Evolutionary conservation across 2,888 invertebrate species (phyloP).

Genomic region (Digitonthophagus gazella): DNA sequence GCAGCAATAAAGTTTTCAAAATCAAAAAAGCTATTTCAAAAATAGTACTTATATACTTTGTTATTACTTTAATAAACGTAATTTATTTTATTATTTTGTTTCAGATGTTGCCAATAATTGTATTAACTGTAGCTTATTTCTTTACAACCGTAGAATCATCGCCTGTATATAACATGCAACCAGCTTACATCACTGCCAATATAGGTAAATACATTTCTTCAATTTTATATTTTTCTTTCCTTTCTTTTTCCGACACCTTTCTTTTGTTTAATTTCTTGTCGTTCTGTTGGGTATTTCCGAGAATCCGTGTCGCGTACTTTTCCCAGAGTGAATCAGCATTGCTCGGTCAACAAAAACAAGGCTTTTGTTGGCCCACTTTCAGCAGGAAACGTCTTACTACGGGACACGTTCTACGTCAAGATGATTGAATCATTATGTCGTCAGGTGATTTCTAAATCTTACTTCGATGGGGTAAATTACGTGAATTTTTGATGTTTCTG

Average conservation of each 20-base stretch:
- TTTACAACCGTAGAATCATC: conserved; percentile 46
- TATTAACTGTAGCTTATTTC: conserved; percentile 45
- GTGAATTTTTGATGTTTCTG: too few relatives aligned
- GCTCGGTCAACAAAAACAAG: not conserved
- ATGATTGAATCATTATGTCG: not conserved
- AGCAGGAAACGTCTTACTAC: not conserved
- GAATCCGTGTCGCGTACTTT: not conserved
- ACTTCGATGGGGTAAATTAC: not conserved
- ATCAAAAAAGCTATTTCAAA: too few relatives aligned
- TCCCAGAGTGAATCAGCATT: not conserved
- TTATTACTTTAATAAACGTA: not conserved
- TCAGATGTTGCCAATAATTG: conserved; percentile 50
- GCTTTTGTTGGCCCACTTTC: not conserved
- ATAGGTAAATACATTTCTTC: conserved; percentile 42
- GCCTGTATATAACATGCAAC: conserved; percentile 52
- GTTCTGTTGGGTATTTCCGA: not conserved
- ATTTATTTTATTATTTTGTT: conserved; percentile 37
- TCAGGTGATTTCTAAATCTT: not conserved
- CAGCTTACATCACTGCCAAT: conserved; percentile 49
- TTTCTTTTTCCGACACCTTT: too few relatives aligned
- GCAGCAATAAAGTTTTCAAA: too few relatives aligned
- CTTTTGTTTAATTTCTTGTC: not conserved
- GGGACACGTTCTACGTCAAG: not conserved
- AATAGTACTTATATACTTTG: not conserved
- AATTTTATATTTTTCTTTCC: not conserved